Evolutionary conservation across 2,888 invertebrate species (phyloP).

Genomic region (Dolomedes plantarius): DNA sequence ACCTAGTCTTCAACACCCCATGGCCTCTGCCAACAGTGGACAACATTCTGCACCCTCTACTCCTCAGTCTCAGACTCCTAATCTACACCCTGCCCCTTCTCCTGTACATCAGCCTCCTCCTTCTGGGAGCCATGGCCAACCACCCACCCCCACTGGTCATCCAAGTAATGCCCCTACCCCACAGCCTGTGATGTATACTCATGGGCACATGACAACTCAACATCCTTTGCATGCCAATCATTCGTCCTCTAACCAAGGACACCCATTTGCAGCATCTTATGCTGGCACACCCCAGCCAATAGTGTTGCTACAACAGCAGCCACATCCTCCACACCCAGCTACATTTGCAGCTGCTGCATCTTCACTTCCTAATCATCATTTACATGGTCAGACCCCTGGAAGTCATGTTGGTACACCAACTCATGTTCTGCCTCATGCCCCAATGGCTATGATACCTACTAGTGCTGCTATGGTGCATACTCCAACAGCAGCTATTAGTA

Average conservation of each 20-base stretch:
- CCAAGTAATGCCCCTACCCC: constrained; percentile 62
- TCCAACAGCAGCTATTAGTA: constrained; percentile 45
- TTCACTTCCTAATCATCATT: constrained; percentile 54
- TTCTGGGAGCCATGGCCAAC: constrained; percentile 45
- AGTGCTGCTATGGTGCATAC: constrained; percentile 68
- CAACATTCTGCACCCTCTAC: constrained; percentile 69
- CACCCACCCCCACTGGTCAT: constrained; percentile 70
- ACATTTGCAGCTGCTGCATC: constrained; percentile 48
- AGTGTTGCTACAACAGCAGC: constrained; percentile 56
- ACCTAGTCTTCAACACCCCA: constrained; percentile 45
- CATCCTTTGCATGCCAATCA: constrained; percentile 60
- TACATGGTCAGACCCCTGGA: constrained; percentile 69
- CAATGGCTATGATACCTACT: constrained; percentile 66
- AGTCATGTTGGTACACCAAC: constrained; percentile 66
- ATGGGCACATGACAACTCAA: constrained; percentile 55
- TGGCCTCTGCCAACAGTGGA: constrained; percentile 60
- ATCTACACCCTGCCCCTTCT: constrained; percentile 69
- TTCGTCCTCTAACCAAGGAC: constrained; percentile 43
- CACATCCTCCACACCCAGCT: constrained; percentile 50
- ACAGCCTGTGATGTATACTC: constrained; percentile 65
- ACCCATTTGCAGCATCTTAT: constrained; percentile 52
- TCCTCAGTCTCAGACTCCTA: constrained; percentile 69
- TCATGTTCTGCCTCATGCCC: constrained; percentile 62
- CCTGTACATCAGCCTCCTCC: constrained; percentile 70
- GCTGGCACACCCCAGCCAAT: constrained; percentile 59